Conservation (phyloP, 2,113 vertebrate genomes). For the Chamaetylas fuelleborni region DNA sequence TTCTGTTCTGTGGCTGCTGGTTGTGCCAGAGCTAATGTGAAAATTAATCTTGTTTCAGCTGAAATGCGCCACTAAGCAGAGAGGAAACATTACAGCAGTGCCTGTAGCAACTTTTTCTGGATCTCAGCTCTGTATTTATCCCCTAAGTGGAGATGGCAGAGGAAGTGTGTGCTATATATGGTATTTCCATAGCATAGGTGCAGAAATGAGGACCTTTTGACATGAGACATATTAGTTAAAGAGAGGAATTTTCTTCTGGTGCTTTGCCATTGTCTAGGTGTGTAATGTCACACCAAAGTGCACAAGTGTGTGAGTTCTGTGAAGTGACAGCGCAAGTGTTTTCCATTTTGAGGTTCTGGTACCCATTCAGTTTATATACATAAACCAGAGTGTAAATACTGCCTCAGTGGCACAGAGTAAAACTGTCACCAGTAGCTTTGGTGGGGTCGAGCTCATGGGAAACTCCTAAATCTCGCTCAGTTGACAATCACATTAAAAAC, state of each 20-base stretch:
- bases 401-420: background rate
- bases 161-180: background rate
- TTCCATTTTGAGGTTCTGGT: background rate
- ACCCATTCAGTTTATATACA: background rate
- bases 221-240: background rate
- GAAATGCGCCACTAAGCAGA: background rate
- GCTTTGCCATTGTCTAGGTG: background rate
- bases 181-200: background rate
- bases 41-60: background rate
- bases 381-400: background rate
- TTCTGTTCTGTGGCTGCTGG: background rate
- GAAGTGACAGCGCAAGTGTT: background rate
- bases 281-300: rapidly evolving
- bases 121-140: background rate
- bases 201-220: background rate
- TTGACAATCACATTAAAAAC: background rate
- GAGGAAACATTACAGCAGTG: background rate
- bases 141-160: background rate
- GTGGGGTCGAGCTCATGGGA: rapidly evolving
- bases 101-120: background rate
- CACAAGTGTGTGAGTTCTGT: background rate
- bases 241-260: background rate
- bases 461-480: background rate
- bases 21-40: background rate
- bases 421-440: background rate